These are phyloP conservation scores for Anarsia innoxiella DNA, from an alignment of 2,888 invertebrate genomes.

Conservation along the genomic window DNA sequence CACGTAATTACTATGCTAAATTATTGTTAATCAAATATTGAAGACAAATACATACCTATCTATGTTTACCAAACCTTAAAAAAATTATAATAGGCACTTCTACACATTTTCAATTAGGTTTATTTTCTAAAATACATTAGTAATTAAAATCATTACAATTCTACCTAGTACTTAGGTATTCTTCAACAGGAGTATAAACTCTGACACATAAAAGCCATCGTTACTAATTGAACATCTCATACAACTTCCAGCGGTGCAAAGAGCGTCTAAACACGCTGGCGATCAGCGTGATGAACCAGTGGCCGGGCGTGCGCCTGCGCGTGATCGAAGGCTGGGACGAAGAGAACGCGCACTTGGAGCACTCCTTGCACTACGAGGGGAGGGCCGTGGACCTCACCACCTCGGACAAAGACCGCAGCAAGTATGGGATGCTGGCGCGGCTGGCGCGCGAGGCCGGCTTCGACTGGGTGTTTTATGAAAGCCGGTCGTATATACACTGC, in stretches of 20 bases:
- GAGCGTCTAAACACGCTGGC: slow-evolving; percentile 96
- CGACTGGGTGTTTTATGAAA: slow-evolving; percentile 99
- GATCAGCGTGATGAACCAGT: slow-evolving; percentile 97
- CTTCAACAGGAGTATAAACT: too few relatives aligned
- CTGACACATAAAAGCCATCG: too few relatives aligned
- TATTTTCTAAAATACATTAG: too few relatives aligned
- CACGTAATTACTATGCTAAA: too few relatives aligned
- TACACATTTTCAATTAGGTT: too few relatives aligned
- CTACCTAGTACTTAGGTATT: too few relatives aligned
- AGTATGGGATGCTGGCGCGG: slow-evolving; percentile 96
- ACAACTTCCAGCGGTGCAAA: slow-evolving; percentile 91
- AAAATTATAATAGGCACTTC: too few relatives aligned
- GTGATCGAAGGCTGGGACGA: slow-evolving; percentile 98
- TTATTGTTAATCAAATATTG: too few relatives aligned
- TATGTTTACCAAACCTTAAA: too few relatives aligned
- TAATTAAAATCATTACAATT: too few relatives aligned
- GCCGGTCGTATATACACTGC: slow-evolving; percentile 95
- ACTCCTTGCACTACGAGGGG: slow-evolving; percentile 97
- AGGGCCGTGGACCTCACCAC: slow-evolving; percentile 97
- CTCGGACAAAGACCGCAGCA: slow-evolving; percentile 92
- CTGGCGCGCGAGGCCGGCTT: slow-evolving; percentile 97
- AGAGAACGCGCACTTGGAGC: slow-evolving; percentile 82
- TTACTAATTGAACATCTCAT: too few relatives aligned
- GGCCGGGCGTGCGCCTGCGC: slow-evolving; percentile 94
- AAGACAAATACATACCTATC: too few relatives aligned